A percentile compares a stretch with the other conserved stretches of the same genome.
Conservation (phyloP, 2,797 vertebrate genomes). For the Octomys mimax region DNA sequence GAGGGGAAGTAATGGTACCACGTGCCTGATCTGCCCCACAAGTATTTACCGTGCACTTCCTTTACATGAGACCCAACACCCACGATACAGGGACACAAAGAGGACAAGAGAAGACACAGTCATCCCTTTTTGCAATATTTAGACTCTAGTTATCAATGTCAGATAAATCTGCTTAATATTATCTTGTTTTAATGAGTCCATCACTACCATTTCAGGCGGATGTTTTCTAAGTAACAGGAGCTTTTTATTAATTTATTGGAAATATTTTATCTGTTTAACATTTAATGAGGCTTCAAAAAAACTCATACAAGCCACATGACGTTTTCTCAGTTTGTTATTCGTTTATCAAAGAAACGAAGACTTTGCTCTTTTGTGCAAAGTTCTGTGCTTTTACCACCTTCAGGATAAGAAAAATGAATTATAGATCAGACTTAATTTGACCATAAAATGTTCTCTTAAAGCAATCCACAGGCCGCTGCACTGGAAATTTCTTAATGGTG, state of each 20-base stretch:
- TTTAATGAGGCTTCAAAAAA: slow-evolving; percentile 86
- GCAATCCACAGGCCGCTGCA: neutral
- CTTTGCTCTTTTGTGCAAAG: slow-evolving; percentile 79
- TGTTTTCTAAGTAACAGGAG: slow-evolving; percentile 79
- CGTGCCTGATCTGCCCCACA: neutral
- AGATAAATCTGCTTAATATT: slow-evolving; percentile 81
- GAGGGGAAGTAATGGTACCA: neutral
- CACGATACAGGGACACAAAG: neutral
- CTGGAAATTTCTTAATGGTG: neutral
- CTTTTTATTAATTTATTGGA: slow-evolving; percentile 87
- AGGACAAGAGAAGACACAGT: neutral
- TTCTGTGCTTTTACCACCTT: slow-evolving; percentile 74
- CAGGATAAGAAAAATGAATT: slow-evolving; percentile 66
- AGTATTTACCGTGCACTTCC: neutral
- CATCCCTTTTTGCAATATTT: slow-evolving; percentile 27
- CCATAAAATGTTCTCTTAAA: neutral
- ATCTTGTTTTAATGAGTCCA: slow-evolving; percentile 85
- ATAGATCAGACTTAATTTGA: slow-evolving; percentile 6
- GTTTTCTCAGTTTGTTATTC: slow-evolving; percentile 84
- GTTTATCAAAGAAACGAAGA: slow-evolving; percentile 79
- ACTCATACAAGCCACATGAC: slow-evolving; percentile 68
- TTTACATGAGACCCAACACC: neutral
- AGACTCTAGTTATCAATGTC: slow-evolving; percentile 76
- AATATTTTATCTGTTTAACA: slow-evolving; percentile 83
- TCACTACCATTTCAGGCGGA: slow-evolving; percentile 84